phyloP scores from a whole-genome alignment of 2,113 vertebrate genomes.

The Lampris incognitus region DNA sequence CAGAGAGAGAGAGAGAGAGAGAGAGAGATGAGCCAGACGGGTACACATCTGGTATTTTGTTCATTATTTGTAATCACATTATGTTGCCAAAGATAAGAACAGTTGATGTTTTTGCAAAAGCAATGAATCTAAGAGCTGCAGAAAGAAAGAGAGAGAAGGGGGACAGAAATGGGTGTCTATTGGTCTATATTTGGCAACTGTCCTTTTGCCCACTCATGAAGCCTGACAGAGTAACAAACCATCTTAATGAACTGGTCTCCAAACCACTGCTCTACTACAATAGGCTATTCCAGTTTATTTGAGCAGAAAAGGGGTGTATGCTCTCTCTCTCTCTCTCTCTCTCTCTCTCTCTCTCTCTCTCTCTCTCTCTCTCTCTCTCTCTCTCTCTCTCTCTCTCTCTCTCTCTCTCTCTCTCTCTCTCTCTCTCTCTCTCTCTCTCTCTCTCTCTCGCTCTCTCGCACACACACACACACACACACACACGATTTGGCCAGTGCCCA shows the following conservation, averaged over 20 bases:
- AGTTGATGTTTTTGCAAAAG: slow-evolving; percentile 4
- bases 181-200: slow-evolving; percentile 22
- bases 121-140: neutral
- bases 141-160: neutral
- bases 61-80: slow-evolving; percentile 8
- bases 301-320: slow-evolving; percentile 21
- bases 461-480: too few relatives aligned
- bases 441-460: too few relatives aligned
- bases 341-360: too few relatives aligned
- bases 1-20: neutral
- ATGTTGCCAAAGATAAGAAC: neutral
- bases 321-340: slow-evolving; percentile 6
- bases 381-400: too few relatives aligned
- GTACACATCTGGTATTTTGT: slow-evolving; percentile 20
- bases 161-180: neutral
- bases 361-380: slow-evolving; percentile 15
- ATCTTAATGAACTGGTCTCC: slow-evolving; percentile 32
- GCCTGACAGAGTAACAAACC: slow-evolving; percentile 19
- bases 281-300: slow-evolving; percentile 29
- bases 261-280: slow-evolving; percentile 48
- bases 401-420: slow-evolving; percentile 7
- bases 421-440: too few relatives aligned
- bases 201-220: neutral
- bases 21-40: neutral
- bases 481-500: too few relatives aligned